phyloP scores from a whole-genome alignment of 2,888 invertebrate species.

The Leucozona laternaria region DNA sequence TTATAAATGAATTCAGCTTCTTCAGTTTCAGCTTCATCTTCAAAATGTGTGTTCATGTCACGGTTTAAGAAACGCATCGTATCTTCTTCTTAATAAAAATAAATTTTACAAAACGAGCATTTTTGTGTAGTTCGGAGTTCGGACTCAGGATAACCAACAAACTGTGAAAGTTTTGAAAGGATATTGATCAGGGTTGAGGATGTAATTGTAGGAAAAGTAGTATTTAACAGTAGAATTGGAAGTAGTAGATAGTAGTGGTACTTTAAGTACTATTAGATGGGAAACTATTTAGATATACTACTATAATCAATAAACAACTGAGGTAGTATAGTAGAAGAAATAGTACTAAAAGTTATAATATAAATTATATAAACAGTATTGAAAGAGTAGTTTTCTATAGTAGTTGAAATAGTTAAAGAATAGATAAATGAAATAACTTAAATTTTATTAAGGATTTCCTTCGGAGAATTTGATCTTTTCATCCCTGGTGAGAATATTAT shows the following conservation, averaged over 20 bases:
- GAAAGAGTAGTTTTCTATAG: background rate
- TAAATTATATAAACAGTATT: background rate
- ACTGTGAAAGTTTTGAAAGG: conserved; percentile 8
- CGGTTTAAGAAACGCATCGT: conserved; percentile 59
- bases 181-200: background rate
- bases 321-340: too few species aligned
- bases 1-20: conserved; percentile 64
- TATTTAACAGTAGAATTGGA: background rate
- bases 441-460: background rate
- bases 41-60: conserved; percentile 30
- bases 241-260: background rate
- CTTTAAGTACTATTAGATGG: too few species aligned
- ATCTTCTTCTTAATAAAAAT: conserved; percentile 35
- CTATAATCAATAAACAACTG: too few species aligned
- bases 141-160: conserved; percentile 35
- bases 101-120: conserved; percentile 21
- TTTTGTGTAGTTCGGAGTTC: background rate
- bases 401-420: background rate
- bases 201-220: background rate
- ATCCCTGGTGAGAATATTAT: background rate
- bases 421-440: background rate
- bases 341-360: background rate
- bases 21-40: conserved; percentile 32
- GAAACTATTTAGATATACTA: too few species aligned
- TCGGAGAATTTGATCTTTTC: background rate